Base-by-base conservation (phyloP, 2,113 vertebrate genomes). In the Puma concolor region DNA sequence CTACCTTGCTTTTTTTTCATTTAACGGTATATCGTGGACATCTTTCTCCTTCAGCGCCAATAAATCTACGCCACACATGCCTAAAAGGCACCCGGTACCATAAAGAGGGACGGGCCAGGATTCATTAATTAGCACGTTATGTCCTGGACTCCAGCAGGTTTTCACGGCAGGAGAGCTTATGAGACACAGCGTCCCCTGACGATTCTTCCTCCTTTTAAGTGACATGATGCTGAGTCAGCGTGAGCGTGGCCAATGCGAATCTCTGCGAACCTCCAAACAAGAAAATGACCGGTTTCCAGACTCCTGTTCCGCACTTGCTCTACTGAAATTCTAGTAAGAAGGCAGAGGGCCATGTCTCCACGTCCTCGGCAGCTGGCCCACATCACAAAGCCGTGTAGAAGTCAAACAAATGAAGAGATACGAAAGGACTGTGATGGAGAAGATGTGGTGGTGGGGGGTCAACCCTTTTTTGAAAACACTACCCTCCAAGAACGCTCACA, bases 131-230 rank as follows among this genome's bases (percentile, higher is more conserved):
- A 67, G 77, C 77, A 89, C 72, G 21, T 36, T 21, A 44, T 67
- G 52, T 54, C 77, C 44, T 66, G 82, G 96, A 80, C 71, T 86
- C 54, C 90, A 66, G 36, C 5, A 67, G 91, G 94, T 95, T 96
- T 96, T 81, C 60, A 74, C 69, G 72, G 90, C 63, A 87, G 57
- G 89, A 88, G 94, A 95, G 66, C 9, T 27, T 72, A 82, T 2
- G 81, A 96, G 95, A 82, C 31, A 50, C 29, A 80, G 29, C 29
- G 63, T 84, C 69, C 88, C 57, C 21, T 60, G n/a, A 96, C 64
- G 60, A 76, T 74, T 90, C 54, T 85, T 57, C 29, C 21, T 82
- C 41, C 11, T 82, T 82, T 87, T 57, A 88, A 87, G 77, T 80
- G 29, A 85, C 88, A 91, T 72, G 74, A 36, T 79, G 90, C 72